Evolutionary conservation across 2,888 invertebrate species (phyloP).

Genomic region (Andrena bicolor): DNA sequence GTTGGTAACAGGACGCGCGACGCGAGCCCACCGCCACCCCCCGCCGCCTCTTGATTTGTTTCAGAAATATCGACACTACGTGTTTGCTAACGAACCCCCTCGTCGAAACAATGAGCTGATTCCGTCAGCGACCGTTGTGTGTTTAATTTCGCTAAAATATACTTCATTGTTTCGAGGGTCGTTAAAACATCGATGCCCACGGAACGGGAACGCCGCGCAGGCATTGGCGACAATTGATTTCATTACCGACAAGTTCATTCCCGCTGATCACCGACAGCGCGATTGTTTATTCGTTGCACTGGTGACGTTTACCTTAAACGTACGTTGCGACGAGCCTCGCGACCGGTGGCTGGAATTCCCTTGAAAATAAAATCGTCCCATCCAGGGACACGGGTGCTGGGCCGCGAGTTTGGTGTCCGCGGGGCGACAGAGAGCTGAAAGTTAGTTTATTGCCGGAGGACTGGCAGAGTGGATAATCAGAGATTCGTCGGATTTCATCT

Average conservation of each 20-base stretch:
- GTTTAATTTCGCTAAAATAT: slow-evolving; percentile 50
- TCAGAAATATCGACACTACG: slow-evolving; percentile 51
- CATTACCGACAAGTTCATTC: slow-evolving; percentile 19
- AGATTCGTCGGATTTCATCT: too few species aligned
- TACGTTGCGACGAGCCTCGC: neutral
- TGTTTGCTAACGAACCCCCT: slow-evolving; percentile 49
- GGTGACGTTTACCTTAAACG: slow-evolving; percentile 4
- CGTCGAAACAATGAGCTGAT: slow-evolving; percentile 49
- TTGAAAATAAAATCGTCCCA: neutral
- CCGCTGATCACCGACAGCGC: neutral
- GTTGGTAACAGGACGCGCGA: slow-evolving; percentile 19
- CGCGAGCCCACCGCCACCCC: neutral
- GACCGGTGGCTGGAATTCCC: neutral
- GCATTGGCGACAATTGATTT: slow-evolving; percentile 44
- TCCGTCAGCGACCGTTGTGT: slow-evolving; percentile 37
- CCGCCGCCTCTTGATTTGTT: slow-evolving; percentile 32
- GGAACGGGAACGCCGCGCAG: slow-evolving; percentile 25
- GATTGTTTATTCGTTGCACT: neutral
- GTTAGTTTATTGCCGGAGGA: too few species aligned
- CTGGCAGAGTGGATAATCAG: too few species aligned
- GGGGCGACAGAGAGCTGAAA: too few species aligned
- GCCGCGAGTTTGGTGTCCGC: slow-evolving; percentile 31
- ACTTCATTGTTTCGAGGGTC: slow-evolving; percentile 47
- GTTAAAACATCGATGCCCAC: slow-evolving; percentile 45
- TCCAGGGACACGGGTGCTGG: neutral